Evolutionary conservation across 2,113 vertebrate genomes (phyloP), one percentile per base, ranked within the genome.

Genomic region (Mormoops blainvillei): DNA sequence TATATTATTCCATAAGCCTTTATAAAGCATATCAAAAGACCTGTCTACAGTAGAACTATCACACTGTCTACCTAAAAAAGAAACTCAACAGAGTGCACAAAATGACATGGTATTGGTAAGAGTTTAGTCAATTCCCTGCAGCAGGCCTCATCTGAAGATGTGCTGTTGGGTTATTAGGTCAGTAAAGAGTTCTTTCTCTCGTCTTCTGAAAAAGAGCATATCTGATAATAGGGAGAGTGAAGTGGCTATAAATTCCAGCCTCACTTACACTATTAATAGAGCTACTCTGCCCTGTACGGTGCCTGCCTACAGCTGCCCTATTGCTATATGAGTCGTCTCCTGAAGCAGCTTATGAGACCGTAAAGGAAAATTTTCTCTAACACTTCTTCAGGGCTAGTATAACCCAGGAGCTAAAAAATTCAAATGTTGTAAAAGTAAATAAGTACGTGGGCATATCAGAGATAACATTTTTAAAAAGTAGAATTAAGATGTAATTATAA

Each of bases 381-480:
- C 38, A 71, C 11, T 83, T 10, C 31, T 38, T 56, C 9, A 65
- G 31, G 28, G 45, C 45, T 74, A 45, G 19, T 87, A 93, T 88
- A 71, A 95, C 84, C n/a, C 22, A 65, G 50, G 15, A 89, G 26
- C 73, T 48, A 14, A 86, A 96, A 83, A 48, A 93, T 54, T 61
- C 12, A 80, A 65, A 83, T 94, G 48, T 52, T 94, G 7, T 88
- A 89, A 83, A 89, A 96, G 56, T 74, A 85, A 86, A 73, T 89
- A 19, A 76, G 54, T 68, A 68, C 19, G 41, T 65, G 50, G 48
- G 77, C 15, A 73, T 41, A 82, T 89, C 31, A 86, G 68, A 85
- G 31, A 92, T 19, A 80, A 36, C 38, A 76, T 31, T 90, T 74
- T 85, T 15, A 0, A 26, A 80, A 91, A 74, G 31, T 48, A 74